A percentile compares a stretch with the other conserved stretches of the same genome.
These are phyloP conservation scores for Crotalus tigris DNA, from an alignment of 2,113 vertebrate species.

Conservation along the genomic window DNA sequence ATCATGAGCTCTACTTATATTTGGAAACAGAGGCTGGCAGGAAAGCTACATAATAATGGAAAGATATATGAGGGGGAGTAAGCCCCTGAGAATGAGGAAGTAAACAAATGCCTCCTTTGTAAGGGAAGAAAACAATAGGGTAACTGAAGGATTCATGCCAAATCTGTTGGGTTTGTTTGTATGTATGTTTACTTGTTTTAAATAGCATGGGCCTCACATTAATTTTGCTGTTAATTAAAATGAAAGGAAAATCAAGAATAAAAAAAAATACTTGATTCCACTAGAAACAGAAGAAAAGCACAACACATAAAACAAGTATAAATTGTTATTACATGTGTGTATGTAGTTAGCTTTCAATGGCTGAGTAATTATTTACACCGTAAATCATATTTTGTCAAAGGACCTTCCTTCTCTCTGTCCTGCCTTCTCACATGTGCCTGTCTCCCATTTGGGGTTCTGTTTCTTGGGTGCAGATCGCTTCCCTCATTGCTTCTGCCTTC, in stretches of 20 bases:
- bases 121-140: neutral
- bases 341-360: neutral
- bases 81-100: neutral
- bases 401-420: neutral
- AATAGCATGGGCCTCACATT: neutral
- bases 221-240: neutral
- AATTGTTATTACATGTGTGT: neutral
- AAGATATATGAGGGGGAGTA: neutral
- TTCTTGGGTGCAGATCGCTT: neutral
- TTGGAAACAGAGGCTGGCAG: neutral
- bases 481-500: slow-evolving; percentile 17
- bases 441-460: neutral
- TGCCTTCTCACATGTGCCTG: neutral
- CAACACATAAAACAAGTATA: neutral
- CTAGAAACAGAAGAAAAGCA: neutral
- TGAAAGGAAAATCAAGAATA: neutral
- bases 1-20: neutral
- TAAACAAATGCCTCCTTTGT: neutral
- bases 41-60: neutral
- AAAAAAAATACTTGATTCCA: neutral
- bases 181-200: neutral
- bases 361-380: neutral
- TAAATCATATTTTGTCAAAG: slow-evolving; percentile 24
- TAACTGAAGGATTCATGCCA: neutral
- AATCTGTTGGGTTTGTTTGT: neutral